phyloP scores from a whole-genome alignment of 35 echinoderm and acorn worm species.

The Anneissia japonica region DNA sequence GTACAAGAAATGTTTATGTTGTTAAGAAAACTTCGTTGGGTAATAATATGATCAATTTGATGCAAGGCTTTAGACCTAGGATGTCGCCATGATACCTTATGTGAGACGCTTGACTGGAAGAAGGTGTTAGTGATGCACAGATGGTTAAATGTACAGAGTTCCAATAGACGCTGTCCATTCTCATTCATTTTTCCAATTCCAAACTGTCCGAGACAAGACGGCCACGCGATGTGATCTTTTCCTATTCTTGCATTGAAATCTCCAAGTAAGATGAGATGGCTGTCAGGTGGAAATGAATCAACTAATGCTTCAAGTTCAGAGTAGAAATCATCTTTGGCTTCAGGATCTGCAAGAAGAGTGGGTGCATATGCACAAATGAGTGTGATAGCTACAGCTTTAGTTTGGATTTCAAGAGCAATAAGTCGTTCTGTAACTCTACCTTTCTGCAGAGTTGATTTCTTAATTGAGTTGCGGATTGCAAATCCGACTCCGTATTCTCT shows the following conservation, averaged over 20 bases:
- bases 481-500: slow-evolving; percentile 32
- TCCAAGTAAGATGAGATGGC: slow-evolving; percentile 7
- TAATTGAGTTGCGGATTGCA: slow-evolving; percentile 27
- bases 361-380: slow-evolving; percentile 5
- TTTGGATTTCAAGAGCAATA: too few species aligned
- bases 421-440: too few species aligned
- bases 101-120: slow-evolving; percentile 35
- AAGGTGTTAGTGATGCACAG: slow-evolving; percentile 52
- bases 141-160: slow-evolving; percentile 24
- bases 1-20: too few species aligned
- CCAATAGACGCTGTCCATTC: slow-evolving; percentile 1
- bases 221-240: background rate
- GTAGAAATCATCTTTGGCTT: slow-evolving; percentile 21
- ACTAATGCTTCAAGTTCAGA: background rate
- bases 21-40: too few species aligned
- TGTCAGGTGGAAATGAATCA: slow-evolving; percentile 2
- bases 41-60: too few species aligned
- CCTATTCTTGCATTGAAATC: slow-evolving; percentile 25
- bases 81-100: slow-evolving; percentile 52
- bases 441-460: too few species aligned
- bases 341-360: slow-evolving; percentile 1
- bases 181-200: slow-evolving; percentile 28
- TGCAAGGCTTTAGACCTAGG: too few species aligned
- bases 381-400: background rate
- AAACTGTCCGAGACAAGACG: slow-evolving; percentile 24